Base-by-base conservation (phyloP, 2,888 invertebrate species). In the Agriopis marginaria region DNA sequence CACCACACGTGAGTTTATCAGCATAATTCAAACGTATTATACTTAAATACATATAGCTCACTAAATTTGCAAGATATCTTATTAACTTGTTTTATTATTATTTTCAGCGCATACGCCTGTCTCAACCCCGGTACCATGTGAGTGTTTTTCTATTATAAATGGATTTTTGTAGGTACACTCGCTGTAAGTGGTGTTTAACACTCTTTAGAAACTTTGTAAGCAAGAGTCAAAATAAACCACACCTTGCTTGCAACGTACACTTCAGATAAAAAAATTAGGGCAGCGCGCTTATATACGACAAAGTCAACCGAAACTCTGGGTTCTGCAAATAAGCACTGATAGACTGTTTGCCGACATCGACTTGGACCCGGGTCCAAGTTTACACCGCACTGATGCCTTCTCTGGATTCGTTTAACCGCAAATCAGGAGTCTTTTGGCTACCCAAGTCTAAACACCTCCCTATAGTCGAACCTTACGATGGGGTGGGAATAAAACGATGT, bases 1-100 rank as follows among this genome's bases (percentile, higher is more conserved):
- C 9, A 62, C 67, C 11, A 50, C 71, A 50, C 63, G 75, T 74
- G 45, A 71, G 75, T 72, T 17, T 42, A 7, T 17, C 1, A 42
- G n/a, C 0, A 42, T 7, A 50, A 14, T 50, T 1, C 6, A 40
- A 4, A 47, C 0, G 9, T 7, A 56, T 17, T 44, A n/a, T 8
- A 44, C 3, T 1, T 44, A 55, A 40, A 11, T 40, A n/a, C 4
- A 40, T 7, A 12, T 7, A 23, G 3, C 11, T 5, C 32, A 32
- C 32, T 11, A 42, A n/a, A 14, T n/a, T 40, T 45, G 14, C n/a
- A 14, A 49, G 42, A 51, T 11, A 17, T 6, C 11, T 17, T 51
- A 44, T 14, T 11, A 4, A 23, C 1, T 1, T 50, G 49, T 6
- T 54, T 54, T 50, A 11, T 53, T 40, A 11, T 32, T 32, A 14